Evolutionary conservation across 2,888 invertebrate species (phyloP).

Genomic region (Oscheius sp.): DNA sequence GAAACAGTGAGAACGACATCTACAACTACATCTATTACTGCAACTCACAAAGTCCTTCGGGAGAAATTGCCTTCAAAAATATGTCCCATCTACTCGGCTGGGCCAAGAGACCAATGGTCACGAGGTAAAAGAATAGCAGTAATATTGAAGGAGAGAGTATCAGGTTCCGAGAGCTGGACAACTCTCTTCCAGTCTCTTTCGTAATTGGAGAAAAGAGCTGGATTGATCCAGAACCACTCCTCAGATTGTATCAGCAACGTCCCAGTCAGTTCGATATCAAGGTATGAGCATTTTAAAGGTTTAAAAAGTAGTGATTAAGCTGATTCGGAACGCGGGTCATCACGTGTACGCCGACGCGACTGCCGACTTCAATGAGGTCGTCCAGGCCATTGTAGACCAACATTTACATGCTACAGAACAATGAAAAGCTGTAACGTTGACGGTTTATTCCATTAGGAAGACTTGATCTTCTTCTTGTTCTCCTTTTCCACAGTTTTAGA

Average conservation of each 20-base stretch:
- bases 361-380: constrained; percentile 86
- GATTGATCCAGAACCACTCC: constrained; percentile 88
- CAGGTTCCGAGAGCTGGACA: constrained; percentile 63
- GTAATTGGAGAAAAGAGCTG: constrained; percentile 90
- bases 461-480: too few relatives aligned
- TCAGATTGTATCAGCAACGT: constrained; percentile 81
- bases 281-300: constrained; percentile 75
- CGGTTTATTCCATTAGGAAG: too few relatives aligned
- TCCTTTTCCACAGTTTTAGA: too few relatives aligned
- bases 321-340: constrained; percentile 89
- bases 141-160: neutral
- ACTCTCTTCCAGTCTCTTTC: constrained; percentile 66
- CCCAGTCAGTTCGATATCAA: constrained; percentile 84
- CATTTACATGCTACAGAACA: neutral
- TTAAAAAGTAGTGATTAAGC: constrained; percentile 76
- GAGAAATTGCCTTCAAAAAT: constrained; percentile 89
- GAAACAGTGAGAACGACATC: constrained; percentile 75
- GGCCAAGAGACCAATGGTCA: constrained; percentile 94
- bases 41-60: constrained; percentile 91
- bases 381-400: constrained; percentile 73
- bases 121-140: constrained; percentile 79
- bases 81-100: constrained; percentile 91
- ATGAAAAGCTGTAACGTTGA: too few relatives aligned
- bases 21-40: constrained; percentile 92
- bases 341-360: constrained; percentile 93